Base-by-base conservation (phyloP, 2,113 vertebrate species). In the Prochilodus magdalenae region DNA sequence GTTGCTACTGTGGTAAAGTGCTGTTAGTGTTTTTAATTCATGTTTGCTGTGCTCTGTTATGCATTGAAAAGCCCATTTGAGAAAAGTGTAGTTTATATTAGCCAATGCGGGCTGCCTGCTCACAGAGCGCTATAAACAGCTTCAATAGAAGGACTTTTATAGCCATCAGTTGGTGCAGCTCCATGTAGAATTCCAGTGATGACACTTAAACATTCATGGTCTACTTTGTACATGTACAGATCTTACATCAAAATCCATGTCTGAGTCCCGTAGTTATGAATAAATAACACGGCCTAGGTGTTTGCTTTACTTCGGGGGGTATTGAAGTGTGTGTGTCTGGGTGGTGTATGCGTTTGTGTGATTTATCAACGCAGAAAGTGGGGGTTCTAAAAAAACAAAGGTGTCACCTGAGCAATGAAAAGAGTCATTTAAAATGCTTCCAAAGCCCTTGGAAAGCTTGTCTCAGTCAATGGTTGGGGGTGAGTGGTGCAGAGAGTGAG, bases 281-380 rank as follows among this genome's bases (percentile, higher is more conserved):
- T 55, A 78, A 78, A 67, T 55, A 67, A 26, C 47, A 66, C 44
- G 26, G 27, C 30, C 11, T 33, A 44, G 44, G 49, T 29, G 60
- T 26, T 22, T 44, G 73, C 55, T 40, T 62, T 33, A 51, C 62
- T 40, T 26, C 24, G 20, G 10, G 72, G n/a, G 53, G 59, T 27
- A 15, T 29, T 36, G 24, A 15, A 62, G 60, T 40, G 60, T 51
- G 60, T 51, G 70, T 59, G 44, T 84, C 79, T 15, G 8, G 79
- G 79, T 86, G 82, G 47, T 26, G 22, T 53, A 29, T 36, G 76
- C 8, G 47, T 27, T 36, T 29, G 51, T 76, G 88, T 89, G 83
- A 83, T 81, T 77, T 74, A 59, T 47, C 66, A 12, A 15, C 20
- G 16, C 14, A 2, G 11, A 55, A 20, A 1, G 18, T 2, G 18